Evolutionary conservation across 2,888 invertebrate species (phyloP).

Genomic region (Melanargia galathea): DNA sequence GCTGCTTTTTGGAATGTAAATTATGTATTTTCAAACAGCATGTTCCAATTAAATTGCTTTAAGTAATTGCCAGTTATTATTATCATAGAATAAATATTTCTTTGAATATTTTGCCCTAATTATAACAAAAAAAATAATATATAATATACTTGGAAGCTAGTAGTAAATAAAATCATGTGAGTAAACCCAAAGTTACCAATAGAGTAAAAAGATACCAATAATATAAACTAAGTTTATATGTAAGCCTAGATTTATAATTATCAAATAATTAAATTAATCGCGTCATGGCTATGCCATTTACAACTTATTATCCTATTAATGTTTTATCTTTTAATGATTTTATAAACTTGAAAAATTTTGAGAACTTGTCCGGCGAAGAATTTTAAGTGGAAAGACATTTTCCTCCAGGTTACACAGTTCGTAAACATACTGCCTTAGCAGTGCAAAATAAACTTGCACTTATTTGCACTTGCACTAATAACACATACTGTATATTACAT

Average conservation of each 20-base stretch:
- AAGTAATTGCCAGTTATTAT: not conserved
- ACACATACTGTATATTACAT: too few relatives aligned
- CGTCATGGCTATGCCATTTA: conserved; percentile 56
- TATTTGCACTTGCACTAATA: too few relatives aligned
- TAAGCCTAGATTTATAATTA: conserved; percentile 31
- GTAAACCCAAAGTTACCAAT: too few relatives aligned
- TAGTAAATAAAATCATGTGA: not conserved
- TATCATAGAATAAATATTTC: not conserved
- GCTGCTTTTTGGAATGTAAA: conserved; percentile 44
- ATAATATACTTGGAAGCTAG: not conserved
- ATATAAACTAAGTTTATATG: too few relatives aligned
- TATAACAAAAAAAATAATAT: not conserved
- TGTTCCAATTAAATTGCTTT: not conserved
- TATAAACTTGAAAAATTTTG: too few relatives aligned
- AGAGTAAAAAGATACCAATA: too few relatives aligned
- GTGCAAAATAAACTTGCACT: too few relatives aligned
- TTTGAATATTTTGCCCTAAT: conserved; percentile 2
- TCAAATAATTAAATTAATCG: conserved; percentile 38
- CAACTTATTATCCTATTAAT: not conserved
- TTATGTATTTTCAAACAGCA: not conserved
- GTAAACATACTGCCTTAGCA: too few relatives aligned
- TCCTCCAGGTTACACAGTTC: too few relatives aligned
- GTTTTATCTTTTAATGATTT: not conserved
- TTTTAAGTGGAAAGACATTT: too few relatives aligned
- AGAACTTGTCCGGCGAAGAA: too few relatives aligned